A percentile compares a stretch with the other conserved stretches of the same genome.
phyloP scores from a whole-genome alignment of 1,140 invertebrate genomes.

The Drepana arcuata region DNA sequence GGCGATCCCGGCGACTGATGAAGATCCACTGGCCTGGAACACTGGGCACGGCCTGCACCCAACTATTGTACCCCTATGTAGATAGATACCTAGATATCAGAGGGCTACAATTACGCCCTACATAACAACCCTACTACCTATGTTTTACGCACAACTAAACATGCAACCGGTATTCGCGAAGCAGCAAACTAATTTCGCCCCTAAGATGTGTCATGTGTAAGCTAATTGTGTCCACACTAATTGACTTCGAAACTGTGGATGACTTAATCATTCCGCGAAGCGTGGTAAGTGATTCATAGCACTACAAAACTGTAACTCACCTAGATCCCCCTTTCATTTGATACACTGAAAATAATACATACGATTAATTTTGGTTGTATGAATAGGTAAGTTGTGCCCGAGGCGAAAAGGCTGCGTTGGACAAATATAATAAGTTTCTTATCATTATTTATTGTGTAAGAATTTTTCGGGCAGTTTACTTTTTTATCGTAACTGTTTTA shows the following conservation, averaged over 20 bases:
- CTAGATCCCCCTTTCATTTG: slow-evolving; percentile 58
- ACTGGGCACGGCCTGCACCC: slow-evolving; percentile 48
- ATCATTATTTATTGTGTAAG: no score
- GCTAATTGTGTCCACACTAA: slow-evolving; percentile 17
- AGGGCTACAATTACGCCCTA: background rate
- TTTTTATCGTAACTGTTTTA: no score
- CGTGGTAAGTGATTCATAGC: no score
- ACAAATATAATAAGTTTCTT: no score
- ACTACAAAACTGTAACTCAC: slow-evolving; percentile 47
- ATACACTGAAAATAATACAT: slow-evolving; percentile 64
- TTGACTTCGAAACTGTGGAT: no score
- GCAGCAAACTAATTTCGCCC: background rate
- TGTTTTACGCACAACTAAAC: background rate
- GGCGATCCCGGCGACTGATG: slow-evolving; percentile 42
- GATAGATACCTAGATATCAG: slow-evolving; percentile 9
- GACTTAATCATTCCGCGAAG: no score
- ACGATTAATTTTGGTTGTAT: no score
- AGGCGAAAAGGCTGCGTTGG: no score
- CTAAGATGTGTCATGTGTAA: slow-evolving; percentile 7
- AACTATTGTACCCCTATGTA: slow-evolving; percentile 21
- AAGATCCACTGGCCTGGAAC: slow-evolving; percentile 59
- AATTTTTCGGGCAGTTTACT: no score
- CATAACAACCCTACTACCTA: background rate
- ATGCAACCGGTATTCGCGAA: background rate
- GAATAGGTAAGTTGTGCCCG: no score